phyloP scores from a whole-genome alignment of 2,888 invertebrate species.

The Rhamnusium bicolor region DNA sequence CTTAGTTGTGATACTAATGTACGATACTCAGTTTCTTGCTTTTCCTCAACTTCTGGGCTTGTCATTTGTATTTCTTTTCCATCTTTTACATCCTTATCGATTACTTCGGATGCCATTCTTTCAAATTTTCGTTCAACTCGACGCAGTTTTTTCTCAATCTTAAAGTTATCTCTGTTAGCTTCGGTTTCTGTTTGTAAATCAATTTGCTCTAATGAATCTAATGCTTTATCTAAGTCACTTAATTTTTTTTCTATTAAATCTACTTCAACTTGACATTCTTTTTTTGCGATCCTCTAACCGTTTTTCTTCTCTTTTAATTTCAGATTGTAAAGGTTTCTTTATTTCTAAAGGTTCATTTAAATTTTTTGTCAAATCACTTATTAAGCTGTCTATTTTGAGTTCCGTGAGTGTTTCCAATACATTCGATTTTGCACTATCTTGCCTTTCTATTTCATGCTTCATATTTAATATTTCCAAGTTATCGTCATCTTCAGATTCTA shows the following conservation, averaged over 20 bases:
- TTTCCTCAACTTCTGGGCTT: constrained; percentile 65
- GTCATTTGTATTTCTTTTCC: constrained; percentile 62
- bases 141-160: constrained; percentile 68
- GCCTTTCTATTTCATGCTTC: constrained; percentile 47
- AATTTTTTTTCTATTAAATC: constrained; percentile 67
- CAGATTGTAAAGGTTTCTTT: constrained; percentile 36
- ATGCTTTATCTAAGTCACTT: constrained; percentile 68
- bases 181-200: constrained; percentile 52
- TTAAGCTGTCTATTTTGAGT: constrained; percentile 59
- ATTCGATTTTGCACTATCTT: constrained; percentile 63
- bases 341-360: constrained; percentile 48
- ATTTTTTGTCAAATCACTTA: constrained; percentile 56
- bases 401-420: constrained; percentile 63
- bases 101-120: constrained; percentile 72
- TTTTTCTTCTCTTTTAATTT: constrained; percentile 47
- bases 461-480: constrained; percentile 38
- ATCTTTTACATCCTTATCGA: constrained; percentile 65
- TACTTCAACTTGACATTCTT: constrained; percentile 62
- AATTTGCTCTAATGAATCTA: constrained; percentile 66
- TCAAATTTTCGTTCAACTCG: constrained; percentile 73
- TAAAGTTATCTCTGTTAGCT: constrained; percentile 51
- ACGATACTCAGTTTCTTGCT: constrained; percentile 70
- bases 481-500: constrained; percentile 71
- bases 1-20: constrained; percentile 72
- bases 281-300: constrained; percentile 49